These are phyloP conservation scores for Pheucticus melanocephalus DNA, from an alignment of 2,113 vertebrate genomes.

Conservation along the genomic window DNA sequence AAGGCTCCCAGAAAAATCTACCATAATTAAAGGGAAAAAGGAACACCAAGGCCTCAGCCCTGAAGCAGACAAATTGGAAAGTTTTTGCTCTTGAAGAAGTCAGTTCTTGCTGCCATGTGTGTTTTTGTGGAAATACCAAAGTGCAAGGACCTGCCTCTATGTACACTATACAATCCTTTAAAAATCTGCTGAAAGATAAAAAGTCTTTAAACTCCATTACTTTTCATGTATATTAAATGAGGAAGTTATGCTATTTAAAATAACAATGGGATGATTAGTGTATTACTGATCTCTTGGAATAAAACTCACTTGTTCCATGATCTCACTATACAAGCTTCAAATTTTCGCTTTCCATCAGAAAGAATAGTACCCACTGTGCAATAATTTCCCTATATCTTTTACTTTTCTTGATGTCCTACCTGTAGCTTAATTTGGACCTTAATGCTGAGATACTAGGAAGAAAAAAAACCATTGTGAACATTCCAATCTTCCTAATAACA, in stretches of 20 bases:
- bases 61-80: not conserved
- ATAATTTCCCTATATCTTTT: slow-evolving; percentile 8
- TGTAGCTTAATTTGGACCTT: slow-evolving; percentile 19
- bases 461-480: not conserved
- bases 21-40: not conserved
- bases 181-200: not conserved
- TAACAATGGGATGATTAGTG: not conserved
- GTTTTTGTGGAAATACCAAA: not conserved
- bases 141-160: not conserved
- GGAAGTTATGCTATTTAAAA: not conserved
- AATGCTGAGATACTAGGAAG: not conserved
- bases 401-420: not conserved
- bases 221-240: not conserved
- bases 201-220: not conserved
- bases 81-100: not conserved
- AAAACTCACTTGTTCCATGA: not conserved
- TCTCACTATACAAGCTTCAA: not conserved
- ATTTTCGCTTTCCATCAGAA: not conserved
- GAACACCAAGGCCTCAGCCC: not conserved
- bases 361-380: not conserved
- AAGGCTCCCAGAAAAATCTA: not conserved
- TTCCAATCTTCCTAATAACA: not conserved
- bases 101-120: not conserved
- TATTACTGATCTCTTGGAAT: not conserved
- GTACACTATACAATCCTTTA: not conserved